These are phyloP conservation scores for Pteromalus puparum DNA, from an alignment of 1,140 invertebrate species.

Conservation along the genomic window DNA sequence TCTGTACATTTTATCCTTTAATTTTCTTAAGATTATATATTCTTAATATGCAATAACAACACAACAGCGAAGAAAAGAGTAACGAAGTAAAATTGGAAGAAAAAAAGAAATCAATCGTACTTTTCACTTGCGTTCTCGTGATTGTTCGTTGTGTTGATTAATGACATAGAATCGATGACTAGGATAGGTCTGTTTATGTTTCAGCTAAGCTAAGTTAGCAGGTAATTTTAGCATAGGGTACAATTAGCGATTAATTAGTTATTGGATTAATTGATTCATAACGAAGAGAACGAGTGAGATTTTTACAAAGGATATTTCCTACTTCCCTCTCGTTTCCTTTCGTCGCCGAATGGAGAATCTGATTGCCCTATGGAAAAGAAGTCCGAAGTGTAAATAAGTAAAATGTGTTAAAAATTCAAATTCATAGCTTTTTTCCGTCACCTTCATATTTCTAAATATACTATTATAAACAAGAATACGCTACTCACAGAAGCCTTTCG, in stretches of 20 bases:
- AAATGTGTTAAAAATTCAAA: constrained; percentile 50
- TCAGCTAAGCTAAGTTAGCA: constrained; percentile 48
- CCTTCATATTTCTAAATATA: constrained; percentile 43
- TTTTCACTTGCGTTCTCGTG: constrained; percentile 44
- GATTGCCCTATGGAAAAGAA: constrained; percentile 43
- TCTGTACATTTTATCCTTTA: constrained; percentile 74
- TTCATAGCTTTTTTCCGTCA: constrained; percentile 48
- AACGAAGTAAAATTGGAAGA: constrained; percentile 36
- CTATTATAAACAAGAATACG: constrained; percentile 30
- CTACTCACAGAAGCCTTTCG: constrained; percentile 9
- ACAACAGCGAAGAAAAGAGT: constrained; percentile 48
- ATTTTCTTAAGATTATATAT: constrained; percentile 67
- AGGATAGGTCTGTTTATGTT: constrained; percentile 53
- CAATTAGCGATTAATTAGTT: constrained; percentile 35
- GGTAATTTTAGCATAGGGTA: constrained; percentile 50
- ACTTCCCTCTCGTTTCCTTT: constrained; percentile 46
- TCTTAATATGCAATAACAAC: constrained; percentile 61
- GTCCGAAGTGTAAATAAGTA: constrained; percentile 54
- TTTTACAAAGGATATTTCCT: constrained; percentile 48
- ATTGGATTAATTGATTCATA: constrained; percentile 45
- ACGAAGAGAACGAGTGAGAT: constrained; percentile 48
- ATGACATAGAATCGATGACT: constrained; percentile 52
- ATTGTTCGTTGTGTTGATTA: constrained; percentile 50
- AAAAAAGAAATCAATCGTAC: constrained; percentile 19
- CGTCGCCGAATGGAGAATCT: constrained; percentile 24